Conservation (phyloP, 2,888 invertebrate genomes). For the Ectobius pallidus region DNA sequence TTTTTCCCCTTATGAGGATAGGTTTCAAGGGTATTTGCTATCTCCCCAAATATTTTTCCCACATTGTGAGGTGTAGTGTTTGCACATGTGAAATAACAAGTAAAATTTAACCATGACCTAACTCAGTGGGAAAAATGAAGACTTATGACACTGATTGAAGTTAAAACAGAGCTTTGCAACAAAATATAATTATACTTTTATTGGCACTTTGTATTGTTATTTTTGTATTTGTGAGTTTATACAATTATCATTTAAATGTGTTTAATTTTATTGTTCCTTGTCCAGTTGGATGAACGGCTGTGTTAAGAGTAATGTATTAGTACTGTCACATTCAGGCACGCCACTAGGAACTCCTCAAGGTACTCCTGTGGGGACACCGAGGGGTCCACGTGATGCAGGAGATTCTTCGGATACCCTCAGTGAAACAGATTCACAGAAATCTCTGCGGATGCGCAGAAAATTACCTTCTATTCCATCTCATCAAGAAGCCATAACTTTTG, state of each 20-base stretch:
- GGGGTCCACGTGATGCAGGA: slow-evolving; percentile 52
- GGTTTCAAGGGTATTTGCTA: no score
- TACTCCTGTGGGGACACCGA: slow-evolving; percentile 51
- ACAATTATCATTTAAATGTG: neutral
- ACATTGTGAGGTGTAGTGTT: no score
- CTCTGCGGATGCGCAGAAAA: slow-evolving; percentile 56
- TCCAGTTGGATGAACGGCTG: no score
- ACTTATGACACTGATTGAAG: no score
- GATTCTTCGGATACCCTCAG: slow-evolving; percentile 58
- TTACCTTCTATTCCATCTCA: slow-evolving; percentile 57
- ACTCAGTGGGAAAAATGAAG: no score
- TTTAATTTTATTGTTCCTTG: neutral
- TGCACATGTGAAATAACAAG: no score
- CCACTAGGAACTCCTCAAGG: slow-evolving; percentile 53
- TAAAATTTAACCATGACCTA: no score
- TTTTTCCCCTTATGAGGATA: no score
- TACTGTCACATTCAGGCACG: slow-evolving; percentile 42
- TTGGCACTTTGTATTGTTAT: no score
- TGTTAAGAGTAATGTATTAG: neutral
- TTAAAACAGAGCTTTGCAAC: no score
- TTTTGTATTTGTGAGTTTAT: neutral
- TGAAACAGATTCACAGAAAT: slow-evolving; percentile 58
- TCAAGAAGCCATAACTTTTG: slow-evolving; percentile 56
- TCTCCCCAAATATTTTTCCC: no score
- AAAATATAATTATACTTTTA: no score